Evolutionary conservation across 1,140 invertebrate genomes (phyloP).

Genomic region (Drosophila busckii): DNA sequence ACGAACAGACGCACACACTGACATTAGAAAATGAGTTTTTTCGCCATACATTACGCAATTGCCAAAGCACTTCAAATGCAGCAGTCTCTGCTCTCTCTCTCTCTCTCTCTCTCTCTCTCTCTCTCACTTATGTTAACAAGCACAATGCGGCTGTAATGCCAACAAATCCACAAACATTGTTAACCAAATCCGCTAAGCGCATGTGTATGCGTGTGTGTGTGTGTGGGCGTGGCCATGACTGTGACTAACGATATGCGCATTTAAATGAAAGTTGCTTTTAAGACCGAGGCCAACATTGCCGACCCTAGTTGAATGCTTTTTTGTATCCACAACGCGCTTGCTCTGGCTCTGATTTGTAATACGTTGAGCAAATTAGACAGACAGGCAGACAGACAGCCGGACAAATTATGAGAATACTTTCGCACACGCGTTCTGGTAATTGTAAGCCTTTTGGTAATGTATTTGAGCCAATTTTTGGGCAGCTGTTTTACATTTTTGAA

Average conservation of each 20-base stretch:
- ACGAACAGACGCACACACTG: slow-evolving; percentile 19
- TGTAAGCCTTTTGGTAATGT: no score
- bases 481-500: no score
- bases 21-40: slow-evolving; percentile 59
- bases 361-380: no score
- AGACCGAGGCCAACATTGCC: slow-evolving; percentile 17
- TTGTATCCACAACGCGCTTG: no score
- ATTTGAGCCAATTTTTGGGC: no score
- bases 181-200: slow-evolving; percentile 46
- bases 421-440: no score
- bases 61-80: slow-evolving; percentile 35
- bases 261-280: slow-evolving; percentile 52
- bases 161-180: slow-evolving; percentile 61
- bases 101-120: not conserved
- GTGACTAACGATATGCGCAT: slow-evolving; percentile 64
- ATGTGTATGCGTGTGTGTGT: slow-evolving; percentile 5
- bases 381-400: no score
- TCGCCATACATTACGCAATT: slow-evolving; percentile 35
- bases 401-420: no score
- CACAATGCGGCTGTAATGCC: slow-evolving; percentile 11
- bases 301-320: slow-evolving; percentile 18
- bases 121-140: not conserved
- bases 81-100: not conserved
- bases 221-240: not conserved
- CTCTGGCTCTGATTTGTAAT: no score